Conservation (phyloP, 2,888 invertebrate species). For the Synanthedon myopaeformis region DNA sequence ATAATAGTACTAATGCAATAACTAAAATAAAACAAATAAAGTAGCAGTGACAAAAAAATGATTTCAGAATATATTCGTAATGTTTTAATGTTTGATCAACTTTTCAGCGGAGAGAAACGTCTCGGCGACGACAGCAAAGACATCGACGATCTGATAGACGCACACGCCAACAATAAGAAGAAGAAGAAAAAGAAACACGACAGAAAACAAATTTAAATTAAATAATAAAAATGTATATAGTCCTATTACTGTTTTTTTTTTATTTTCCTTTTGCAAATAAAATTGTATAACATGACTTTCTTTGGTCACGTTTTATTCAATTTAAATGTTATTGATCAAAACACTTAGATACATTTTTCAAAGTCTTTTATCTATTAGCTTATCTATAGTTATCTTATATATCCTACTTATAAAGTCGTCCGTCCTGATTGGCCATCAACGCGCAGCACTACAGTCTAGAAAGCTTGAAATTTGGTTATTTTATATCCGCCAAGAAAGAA, state of each 20-base stretch:
- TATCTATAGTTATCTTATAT: too few relatives aligned
- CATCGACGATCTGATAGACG: slow-evolving; percentile 56
- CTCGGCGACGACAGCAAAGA: slow-evolving; percentile 58
- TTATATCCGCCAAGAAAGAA: too few relatives aligned
- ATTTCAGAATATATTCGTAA: background rate
- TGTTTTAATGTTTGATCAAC: background rate
- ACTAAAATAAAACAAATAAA: too few relatives aligned
- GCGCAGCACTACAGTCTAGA: too few relatives aligned
- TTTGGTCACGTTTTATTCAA: background rate
- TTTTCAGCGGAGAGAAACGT: slow-evolving; percentile 55
- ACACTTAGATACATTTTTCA: too few relatives aligned
- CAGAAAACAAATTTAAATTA: slow-evolving; percentile 30
- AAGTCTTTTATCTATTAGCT: too few relatives aligned
- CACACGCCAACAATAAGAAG: slow-evolving; percentile 49
- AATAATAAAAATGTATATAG: slow-evolving; percentile 10
- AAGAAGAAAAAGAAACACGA: slow-evolving; percentile 57
- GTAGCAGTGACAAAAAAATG: too few relatives aligned
- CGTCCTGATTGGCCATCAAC: too few relatives aligned
- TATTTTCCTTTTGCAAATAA: slow-evolving; percentile 7
- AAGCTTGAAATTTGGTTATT: too few relatives aligned
- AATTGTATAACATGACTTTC: background rate
- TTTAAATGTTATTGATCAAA: too few relatives aligned
- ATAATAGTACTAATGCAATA: too few relatives aligned
- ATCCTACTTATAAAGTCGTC: too few relatives aligned
- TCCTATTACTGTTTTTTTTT: slow-evolving; percentile 4